phyloP scores from a whole-genome alignment of 2,797 vertebrate genomes.

The Chlorospingus semifuscus region DNA sequence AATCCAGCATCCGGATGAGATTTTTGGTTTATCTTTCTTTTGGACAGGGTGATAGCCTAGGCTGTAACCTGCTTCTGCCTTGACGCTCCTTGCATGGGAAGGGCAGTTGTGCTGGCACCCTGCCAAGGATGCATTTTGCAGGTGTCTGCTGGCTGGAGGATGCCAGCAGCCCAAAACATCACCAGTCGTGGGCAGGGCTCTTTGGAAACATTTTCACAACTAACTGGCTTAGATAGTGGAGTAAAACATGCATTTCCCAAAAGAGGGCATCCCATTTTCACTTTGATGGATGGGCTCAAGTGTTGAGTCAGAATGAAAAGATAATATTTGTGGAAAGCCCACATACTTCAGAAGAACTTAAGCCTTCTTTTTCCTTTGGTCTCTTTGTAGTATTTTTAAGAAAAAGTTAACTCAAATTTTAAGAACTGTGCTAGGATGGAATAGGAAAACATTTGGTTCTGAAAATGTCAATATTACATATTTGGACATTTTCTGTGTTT shows the following conservation, averaged over 20 bases:
- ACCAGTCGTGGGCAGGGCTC: not conserved
- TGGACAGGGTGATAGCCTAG: not conserved
- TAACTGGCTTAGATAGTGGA: not conserved
- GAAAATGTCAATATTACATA: constrained; percentile 62
- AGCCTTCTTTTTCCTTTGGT: not conserved
- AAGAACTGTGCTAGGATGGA: constrained; percentile 21
- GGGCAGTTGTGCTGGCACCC: not conserved
- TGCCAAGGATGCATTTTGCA: constrained; percentile 7
- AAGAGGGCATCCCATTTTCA: not conserved
- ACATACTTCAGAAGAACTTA: not conserved
- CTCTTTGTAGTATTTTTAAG: not conserved
- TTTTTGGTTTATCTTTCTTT: not conserved
- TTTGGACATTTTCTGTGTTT: constrained; percentile 48
- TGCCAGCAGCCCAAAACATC: not conserved
- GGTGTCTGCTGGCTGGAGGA: not conserved
- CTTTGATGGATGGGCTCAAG: not conserved
- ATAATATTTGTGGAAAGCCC: not conserved
- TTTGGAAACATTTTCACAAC: constrained; percentile 14
- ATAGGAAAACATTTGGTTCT: constrained; percentile 55
- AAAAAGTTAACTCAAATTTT: constrained; percentile 25
- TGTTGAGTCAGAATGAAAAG: not conserved
- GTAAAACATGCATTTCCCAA: not conserved
- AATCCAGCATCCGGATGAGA: not conserved
- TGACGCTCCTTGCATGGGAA: accelerated
- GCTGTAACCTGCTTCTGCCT: not conserved